These are phyloP conservation scores for Chymomyza costata DNA, from an alignment of 1,140 invertebrate genomes.

Conservation along the genomic window DNA sequence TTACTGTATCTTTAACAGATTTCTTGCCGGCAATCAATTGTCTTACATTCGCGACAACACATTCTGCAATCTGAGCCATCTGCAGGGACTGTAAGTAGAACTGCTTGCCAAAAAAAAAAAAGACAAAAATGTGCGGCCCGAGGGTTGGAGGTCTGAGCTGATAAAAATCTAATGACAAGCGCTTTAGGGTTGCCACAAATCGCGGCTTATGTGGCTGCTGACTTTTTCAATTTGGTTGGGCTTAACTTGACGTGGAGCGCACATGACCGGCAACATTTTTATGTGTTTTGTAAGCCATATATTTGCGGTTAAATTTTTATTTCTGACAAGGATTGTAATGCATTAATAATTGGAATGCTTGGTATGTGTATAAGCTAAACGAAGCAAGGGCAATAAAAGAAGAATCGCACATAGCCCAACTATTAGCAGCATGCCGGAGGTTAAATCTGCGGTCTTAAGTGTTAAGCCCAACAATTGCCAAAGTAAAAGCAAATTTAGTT, in stretches of 20 bases:
- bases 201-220: constrained; percentile 17
- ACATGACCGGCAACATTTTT: neutral
- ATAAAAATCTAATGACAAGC: neutral
- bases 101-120: constrained; percentile 16
- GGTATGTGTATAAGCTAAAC: no score
- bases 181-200: constrained; percentile 10
- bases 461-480: no score
- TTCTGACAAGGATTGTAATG: constrained; percentile 51
- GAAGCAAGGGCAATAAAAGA: no score
- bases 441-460: no score
- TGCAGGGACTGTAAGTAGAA: constrained; percentile 74
- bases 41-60: constrained; percentile 50
- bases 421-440: no score
- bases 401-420: no score
- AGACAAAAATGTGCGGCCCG: neutral
- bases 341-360: constrained; percentile 55
- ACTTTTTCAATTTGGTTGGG: constrained; percentile 34
- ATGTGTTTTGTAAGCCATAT: neutral
- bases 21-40: constrained; percentile 73
- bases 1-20: constrained; percentile 47
- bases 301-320: no score
- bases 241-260: constrained; percentile 16
- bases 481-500: no score
- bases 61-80: constrained; percentile 67
- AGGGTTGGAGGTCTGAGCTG: neutral